phyloP scores from a whole-genome alignment of 2,888 invertebrate species.

The Philhelius pedissequus region DNA sequence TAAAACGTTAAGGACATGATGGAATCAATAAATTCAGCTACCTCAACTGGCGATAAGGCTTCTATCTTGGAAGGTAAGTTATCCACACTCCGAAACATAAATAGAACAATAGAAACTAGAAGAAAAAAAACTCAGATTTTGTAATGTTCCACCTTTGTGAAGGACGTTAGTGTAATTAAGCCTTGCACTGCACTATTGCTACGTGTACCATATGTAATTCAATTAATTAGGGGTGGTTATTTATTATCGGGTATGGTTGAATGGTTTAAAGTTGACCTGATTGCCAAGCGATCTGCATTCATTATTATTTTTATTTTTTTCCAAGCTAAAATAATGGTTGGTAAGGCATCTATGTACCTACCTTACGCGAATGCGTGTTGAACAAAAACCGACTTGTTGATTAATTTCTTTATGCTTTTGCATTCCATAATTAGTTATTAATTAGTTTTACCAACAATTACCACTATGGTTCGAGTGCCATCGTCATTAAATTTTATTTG shows the following conservation, averaged over 20 bases:
- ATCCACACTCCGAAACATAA: background rate
- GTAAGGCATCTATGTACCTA: too few relatives aligned
- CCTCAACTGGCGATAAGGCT: conserved; percentile 72
- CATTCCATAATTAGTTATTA: too few relatives aligned
- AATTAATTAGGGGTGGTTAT: conserved; percentile 54
- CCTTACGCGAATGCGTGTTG: background rate
- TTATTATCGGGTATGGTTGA: background rate
- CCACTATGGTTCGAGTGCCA: background rate
- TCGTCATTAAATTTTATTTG: background rate
- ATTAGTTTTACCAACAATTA: background rate
- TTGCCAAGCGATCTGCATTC: conserved; percentile 36
- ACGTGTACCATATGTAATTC: conserved; percentile 32
- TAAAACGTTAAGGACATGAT: background rate
- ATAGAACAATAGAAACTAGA: background rate
- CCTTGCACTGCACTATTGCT: background rate
- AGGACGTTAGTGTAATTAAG: background rate
- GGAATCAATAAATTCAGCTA: conserved; percentile 38
- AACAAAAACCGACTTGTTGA: conserved; percentile 1
- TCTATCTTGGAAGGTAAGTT: conserved; percentile 76
- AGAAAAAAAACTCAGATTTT: background rate
- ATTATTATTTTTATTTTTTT: background rate
- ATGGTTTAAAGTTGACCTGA: conserved; percentile 25
- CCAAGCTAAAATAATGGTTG: too few relatives aligned
- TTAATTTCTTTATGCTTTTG: background rate
- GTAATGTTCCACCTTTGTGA: background rate